These are phyloP conservation scores for Eurystomus glaucurus DNA, from an alignment of 2,797 vertebrate genomes.

Conservation along the genomic window DNA sequence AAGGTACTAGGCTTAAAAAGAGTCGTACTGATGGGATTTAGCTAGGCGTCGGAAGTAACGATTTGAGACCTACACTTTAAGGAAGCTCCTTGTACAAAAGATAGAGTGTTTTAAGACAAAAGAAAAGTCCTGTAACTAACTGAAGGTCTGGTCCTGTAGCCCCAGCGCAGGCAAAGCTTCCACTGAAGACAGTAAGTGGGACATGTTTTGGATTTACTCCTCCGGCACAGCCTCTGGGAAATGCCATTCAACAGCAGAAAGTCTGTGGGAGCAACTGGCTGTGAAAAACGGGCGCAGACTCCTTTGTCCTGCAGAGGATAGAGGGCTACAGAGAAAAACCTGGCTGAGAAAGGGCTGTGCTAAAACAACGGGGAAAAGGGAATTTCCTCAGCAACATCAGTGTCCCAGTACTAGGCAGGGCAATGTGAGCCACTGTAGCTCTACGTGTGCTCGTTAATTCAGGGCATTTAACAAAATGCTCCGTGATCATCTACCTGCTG, in stretches of 20 bases:
- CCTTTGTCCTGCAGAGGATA: neutral
- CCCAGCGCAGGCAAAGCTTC: slow-evolving; percentile 38
- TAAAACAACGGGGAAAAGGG: neutral
- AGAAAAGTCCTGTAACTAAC: slow-evolving; percentile 52
- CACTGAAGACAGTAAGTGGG: neutral
- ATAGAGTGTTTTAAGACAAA: slow-evolving; percentile 66
- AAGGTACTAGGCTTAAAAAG: slow-evolving; percentile 42
- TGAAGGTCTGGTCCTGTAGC: slow-evolving; percentile 69
- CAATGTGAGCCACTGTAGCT: slow-evolving; percentile 33
- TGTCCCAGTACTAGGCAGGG: neutral
- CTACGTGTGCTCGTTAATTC: slow-evolving; percentile 47
- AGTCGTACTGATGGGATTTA: slow-evolving; percentile 10
- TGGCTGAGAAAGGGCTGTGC: neutral
- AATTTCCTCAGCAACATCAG: neutral
- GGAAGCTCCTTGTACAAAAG: slow-evolving; percentile 60
- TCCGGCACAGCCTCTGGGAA: slow-evolving; percentile 3
- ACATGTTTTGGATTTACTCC: neutral
- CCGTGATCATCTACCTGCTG: neutral
- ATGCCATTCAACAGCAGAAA: neutral
- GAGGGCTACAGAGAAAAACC: slow-evolving; percentile 38
- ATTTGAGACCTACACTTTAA: neutral
- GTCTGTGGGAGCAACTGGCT: neutral
- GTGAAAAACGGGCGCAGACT: neutral
- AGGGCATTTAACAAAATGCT: slow-evolving; percentile 14
- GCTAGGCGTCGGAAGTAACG: neutral